Evolutionary conservation across 2,797 vertebrate species (phyloP), one percentile per base, ranked within the genome.

Genomic region (Brotula barbata): DNA sequence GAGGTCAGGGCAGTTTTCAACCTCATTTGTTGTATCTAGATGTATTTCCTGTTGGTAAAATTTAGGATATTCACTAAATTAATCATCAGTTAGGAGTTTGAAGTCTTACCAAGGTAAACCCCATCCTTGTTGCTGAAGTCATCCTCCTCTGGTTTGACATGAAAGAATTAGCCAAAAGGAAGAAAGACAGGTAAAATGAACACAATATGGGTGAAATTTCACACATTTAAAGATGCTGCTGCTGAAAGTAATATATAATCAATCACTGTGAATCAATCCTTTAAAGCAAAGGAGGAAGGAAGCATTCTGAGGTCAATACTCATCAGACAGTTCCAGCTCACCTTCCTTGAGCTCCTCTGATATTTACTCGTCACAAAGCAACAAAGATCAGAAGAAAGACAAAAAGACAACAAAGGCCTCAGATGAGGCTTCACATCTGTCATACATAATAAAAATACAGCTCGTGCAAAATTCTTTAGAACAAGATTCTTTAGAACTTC

Each of bases 311-410:
- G 34, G 34, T 36, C 2, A 3, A 11, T 12, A 36, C 13, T 6
- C 7, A 12, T 3, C 34, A 36, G 34, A 4, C 34, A 5, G 13
- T 14, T 14, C 17, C 43, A 13, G 17, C 85, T 93, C 90, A 98
- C 96, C 95, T 90, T 94, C 94, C 89, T 89, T 93, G 78, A 98
- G 92, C 74, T 99, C 97, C 81, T 98, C 96, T 99, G 82, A 58
- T 6, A 31, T 64, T 68, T 52, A 22, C 54, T 52, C 56, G 9
- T 64, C 48, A 76, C 31, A 44, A 60, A 56, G 45, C 42, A 58
- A 31, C 13, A 60, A 23, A 2, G 5, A 74, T 68, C n/a, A 4
- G 15, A 33, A 20, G 6, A 39, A 39, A 39, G 15, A 57, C 46
- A 56, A 7, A 75, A 54, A 55, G 11, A 44, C 2, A 22, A 43